phyloP scores from a whole-genome alignment of 1,140 invertebrate species.

The Colletes gigas region DNA sequence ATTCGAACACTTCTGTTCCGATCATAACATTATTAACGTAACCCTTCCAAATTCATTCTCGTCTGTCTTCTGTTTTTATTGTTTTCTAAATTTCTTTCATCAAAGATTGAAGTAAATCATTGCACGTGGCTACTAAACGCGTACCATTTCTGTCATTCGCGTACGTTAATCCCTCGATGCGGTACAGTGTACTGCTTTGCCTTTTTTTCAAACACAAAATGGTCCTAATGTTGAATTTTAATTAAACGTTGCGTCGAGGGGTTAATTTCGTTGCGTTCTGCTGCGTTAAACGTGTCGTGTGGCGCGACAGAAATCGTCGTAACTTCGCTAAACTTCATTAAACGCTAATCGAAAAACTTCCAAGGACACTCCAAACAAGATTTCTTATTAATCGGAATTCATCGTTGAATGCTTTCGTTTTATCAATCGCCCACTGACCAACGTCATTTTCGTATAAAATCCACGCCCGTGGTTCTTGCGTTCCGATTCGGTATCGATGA shows the following conservation, averaged over 20 bases:
- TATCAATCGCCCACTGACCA: neutral
- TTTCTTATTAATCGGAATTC: slow-evolving; percentile 3
- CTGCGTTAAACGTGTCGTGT: neutral
- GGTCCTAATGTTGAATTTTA: too few relatives aligned
- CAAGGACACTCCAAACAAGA: neutral
- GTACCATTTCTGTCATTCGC: neutral
- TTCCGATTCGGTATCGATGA: neutral
- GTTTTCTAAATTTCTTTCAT: neutral
- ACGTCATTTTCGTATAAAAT: neutral
- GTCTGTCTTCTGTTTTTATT: neutral
- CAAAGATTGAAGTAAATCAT: neutral
- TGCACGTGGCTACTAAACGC: slow-evolving; percentile 33
- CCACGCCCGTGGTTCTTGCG: neutral
- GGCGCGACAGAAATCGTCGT: neutral
- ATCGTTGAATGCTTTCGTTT: slow-evolving; percentile 14
- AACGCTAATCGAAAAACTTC: neutral
- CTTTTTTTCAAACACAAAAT: too few relatives aligned
- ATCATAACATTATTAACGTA: slow-evolving; percentile 44
- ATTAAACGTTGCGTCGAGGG: too few relatives aligned
- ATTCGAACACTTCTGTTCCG: neutral
- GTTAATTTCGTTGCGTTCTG: slow-evolving; percentile 11
- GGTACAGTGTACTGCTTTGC: too few relatives aligned
- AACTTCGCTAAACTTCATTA: slow-evolving; percentile 1
- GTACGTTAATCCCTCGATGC: neutral
- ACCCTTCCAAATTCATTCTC: neutral